A percentile compares a stretch with the other conserved stretches of the same genome.
Evolutionary conservation across 2,888 invertebrate species (phyloP).

Genomic region (Apotomis turbidana): DNA sequence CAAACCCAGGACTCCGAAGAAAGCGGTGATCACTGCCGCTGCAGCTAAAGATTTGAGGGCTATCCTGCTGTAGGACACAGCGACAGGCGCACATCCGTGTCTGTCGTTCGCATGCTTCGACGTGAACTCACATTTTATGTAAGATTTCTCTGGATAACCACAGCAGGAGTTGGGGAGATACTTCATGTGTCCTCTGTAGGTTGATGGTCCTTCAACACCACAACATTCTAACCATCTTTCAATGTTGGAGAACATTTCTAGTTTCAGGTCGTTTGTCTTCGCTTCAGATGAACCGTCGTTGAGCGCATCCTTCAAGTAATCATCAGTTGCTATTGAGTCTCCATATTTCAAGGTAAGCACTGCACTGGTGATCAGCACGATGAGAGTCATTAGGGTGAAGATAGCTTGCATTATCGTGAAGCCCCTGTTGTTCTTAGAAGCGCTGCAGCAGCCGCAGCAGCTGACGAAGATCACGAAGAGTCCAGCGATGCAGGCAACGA

Average conservation of each 20-base stretch:
- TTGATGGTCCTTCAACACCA: slow-evolving; percentile 26
- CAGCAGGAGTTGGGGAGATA: slow-evolving; percentile 31
- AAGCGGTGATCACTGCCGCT: slow-evolving; percentile 14
- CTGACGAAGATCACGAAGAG: slow-evolving; percentile 34
- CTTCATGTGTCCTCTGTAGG: slow-evolving; percentile 15
- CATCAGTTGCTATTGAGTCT: slow-evolving; percentile 5
- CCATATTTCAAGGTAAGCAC: slow-evolving; percentile 21
- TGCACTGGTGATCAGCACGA: slow-evolving; percentile 5
- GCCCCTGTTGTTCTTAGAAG: slow-evolving; percentile 25
- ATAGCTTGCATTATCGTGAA: slow-evolving; percentile 31
- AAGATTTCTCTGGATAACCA: slow-evolving; percentile 7
- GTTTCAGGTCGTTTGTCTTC: neutral
- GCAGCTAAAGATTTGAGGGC: slow-evolving; percentile 12
- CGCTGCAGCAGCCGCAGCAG: slow-evolving; percentile 32
- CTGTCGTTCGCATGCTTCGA: slow-evolving; percentile 32
- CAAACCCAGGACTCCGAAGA: slow-evolving; percentile 30
- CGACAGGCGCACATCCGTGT: slow-evolving; percentile 23
- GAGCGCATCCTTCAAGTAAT: slow-evolving; percentile 25
- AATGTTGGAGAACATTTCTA: slow-evolving; percentile 18
- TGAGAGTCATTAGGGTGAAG: slow-evolving; percentile 24
- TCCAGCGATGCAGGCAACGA: slow-evolving; percentile 21
- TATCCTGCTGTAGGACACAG: slow-evolving; percentile 21
- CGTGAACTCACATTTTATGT: slow-evolving; percentile 15
- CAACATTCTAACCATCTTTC: slow-evolving; percentile 37
- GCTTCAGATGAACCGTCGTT: slow-evolving; percentile 33